phyloP scores from a whole-genome alignment of 2,797 vertebrate species.

The Apogon talboti region DNA sequence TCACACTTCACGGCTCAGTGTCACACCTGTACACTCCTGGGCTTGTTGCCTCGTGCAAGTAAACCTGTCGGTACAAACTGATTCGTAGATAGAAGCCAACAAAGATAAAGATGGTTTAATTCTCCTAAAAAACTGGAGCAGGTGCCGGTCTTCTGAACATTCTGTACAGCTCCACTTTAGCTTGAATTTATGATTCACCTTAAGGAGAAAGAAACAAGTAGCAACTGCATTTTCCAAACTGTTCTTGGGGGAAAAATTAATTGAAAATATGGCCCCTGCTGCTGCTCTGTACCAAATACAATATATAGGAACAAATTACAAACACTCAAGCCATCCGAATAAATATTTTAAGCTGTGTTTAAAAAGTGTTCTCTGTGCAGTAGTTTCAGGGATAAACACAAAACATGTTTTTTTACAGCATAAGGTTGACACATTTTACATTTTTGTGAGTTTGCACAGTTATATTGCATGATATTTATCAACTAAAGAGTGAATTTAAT shows the following conservation, averaged over 20 bases:
- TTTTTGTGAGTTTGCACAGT: too few relatives aligned
- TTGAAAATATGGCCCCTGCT: not conserved
- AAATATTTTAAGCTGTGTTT: not conserved
- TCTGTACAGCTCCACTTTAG: conserved; percentile 14
- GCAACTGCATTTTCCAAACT: conserved; percentile 19
- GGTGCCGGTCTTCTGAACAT: not conserved
- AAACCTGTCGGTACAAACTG: not conserved
- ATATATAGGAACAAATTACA: too few relatives aligned
- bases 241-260: not conserved
- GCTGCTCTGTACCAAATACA: not conserved
- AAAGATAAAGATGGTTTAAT: not conserved
- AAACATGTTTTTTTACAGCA: too few relatives aligned
- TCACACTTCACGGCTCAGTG: conserved; percentile 43
- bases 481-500: too few relatives aligned
- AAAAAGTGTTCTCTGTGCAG: not conserved
- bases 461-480: too few relatives aligned
- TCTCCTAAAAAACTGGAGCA: conserved; percentile 3
- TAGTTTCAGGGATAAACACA: too few relatives aligned
- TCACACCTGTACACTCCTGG: conserved; percentile 35
- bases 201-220: conserved; percentile 3
- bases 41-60: conserved; percentile 41
- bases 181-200: conserved; percentile 11
- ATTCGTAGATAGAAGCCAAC: conserved; percentile 6
- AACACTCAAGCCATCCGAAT: not conserved
- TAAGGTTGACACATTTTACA: too few relatives aligned